Evolutionary conservation across 2,797 vertebrate species (phyloP).

Genomic region (Falco rusticolus): DNA sequence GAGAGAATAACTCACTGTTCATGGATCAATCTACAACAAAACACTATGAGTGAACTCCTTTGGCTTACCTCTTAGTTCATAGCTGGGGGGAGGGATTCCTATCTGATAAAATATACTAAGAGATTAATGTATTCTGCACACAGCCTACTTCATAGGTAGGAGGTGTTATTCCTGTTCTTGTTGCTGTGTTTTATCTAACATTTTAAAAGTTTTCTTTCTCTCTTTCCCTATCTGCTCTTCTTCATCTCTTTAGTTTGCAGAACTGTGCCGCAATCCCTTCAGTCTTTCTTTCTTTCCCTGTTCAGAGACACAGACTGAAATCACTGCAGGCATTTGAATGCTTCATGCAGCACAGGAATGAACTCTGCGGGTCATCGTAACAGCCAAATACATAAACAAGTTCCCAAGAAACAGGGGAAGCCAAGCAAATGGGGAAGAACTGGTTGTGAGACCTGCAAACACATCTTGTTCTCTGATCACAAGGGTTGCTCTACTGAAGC

Average conservation of each 20-base stretch:
- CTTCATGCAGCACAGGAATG: conserved; percentile 45
- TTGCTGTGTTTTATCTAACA: conserved; percentile 55
- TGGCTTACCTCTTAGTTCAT: conserved; percentile 32
- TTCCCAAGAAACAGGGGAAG: conserved; percentile 32
- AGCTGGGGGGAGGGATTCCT: conserved; percentile 43
- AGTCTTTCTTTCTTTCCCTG: conserved; percentile 14
- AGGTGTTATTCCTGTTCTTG: conserved; percentile 59
- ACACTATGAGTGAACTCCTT: neutral
- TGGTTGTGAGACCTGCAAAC: conserved; percentile 42
- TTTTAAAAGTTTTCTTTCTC: neutral
- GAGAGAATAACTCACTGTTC: conserved; percentile 60
- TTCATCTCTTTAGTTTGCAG: conserved; percentile 48
- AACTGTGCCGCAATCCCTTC: neutral
- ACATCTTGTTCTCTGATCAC: conserved; percentile 21
- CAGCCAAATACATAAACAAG: conserved; percentile 55
- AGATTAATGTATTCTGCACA: conserved; percentile 63
- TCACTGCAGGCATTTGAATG: conserved; percentile 67
- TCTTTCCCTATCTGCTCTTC: conserved; percentile 28
- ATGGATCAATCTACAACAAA: conserved; percentile 38
- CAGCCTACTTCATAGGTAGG: conserved; percentile 56
- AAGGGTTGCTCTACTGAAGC: conserved; percentile 34
- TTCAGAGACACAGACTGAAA: conserved; percentile 55
- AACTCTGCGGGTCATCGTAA: conserved; percentile 53
- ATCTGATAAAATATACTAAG: conserved; percentile 45
- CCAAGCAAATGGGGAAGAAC: conserved; percentile 10